These are phyloP conservation scores for Anthopleura sola DNA, from an alignment of 64 coral and sea anemone species.

Conservation along the genomic window DNA sequence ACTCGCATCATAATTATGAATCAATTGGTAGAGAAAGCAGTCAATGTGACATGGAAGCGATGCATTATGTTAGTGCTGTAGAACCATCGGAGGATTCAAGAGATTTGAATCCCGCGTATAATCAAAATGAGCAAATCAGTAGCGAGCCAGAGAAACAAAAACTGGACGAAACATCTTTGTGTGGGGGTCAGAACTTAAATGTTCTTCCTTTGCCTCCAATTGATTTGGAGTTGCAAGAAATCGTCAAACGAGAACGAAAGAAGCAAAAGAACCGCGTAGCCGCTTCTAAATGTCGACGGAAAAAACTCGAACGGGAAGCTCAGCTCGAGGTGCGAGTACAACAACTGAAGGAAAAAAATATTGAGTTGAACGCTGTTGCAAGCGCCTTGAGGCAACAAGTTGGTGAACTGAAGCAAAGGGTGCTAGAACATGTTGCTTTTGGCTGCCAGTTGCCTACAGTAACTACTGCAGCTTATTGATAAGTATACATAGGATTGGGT, in stretches of 20 bases:
- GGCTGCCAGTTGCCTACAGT: conserved; percentile 87
- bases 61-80: not conserved
- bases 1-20: not conserved
- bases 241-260: conserved; percentile 94
- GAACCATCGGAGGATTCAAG: not conserved
- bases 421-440: conserved; percentile 89
- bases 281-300: conserved; percentile 95
- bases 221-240: conserved; percentile 93
- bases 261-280: conserved; percentile 99
- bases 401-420: conserved; percentile 82
- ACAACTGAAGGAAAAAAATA: conserved; percentile 98
- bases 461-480: conserved; percentile 50
- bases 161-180: conserved; percentile 24
- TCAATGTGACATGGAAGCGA: conserved; percentile 6
- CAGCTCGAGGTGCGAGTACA: conserved; percentile 95
- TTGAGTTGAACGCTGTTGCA: conserved; percentile 85
- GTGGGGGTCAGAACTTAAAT: not conserved
- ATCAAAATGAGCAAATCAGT: not conserved
- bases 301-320: conserved; percentile 97
- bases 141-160: not conserved
- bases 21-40: not conserved
- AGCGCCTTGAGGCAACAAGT: conserved; percentile 80
- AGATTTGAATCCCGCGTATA: not conserved
- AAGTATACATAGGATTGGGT: not conserved
- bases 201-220: conserved; percentile 90